Evolutionary conservation across 2,888 invertebrate genomes (phyloP).

Genomic region (Nephrotoma guestfalica): DNA sequence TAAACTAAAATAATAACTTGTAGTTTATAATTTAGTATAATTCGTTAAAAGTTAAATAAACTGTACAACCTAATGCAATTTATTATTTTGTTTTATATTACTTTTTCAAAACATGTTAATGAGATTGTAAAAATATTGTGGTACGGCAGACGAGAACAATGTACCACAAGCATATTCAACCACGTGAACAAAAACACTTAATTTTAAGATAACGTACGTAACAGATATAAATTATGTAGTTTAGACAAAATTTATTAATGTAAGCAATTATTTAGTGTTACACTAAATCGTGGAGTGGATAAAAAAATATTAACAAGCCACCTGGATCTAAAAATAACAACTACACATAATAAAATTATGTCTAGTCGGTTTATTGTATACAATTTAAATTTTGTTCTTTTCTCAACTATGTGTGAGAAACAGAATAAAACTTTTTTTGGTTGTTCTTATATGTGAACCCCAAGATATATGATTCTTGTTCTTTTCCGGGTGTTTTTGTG

Average conservation of each 20-base stretch:
- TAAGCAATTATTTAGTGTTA: not conserved
- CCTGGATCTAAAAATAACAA: not conserved
- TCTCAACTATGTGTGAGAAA: not conserved
- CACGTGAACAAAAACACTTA: not conserved
- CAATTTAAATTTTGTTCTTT: not conserved
- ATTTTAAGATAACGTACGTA: not conserved
- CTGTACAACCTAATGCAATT: no score
- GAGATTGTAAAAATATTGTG: not conserved
- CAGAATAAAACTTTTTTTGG: not conserved
- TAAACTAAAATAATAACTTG: no score
- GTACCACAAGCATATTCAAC: not conserved
- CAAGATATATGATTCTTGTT: not conserved
- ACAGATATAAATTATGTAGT: not conserved
- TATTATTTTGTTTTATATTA: no score
- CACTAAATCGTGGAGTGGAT: not conserved
- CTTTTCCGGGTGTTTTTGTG: not conserved
- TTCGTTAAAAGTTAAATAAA: no score
- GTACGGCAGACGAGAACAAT: not conserved
- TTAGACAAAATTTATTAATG: not conserved
- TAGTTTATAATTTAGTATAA: no score
- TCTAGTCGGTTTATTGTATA: not conserved
- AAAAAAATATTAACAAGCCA: not conserved
- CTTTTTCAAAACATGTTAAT: no score
- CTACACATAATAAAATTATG: not conserved
- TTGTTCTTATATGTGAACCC: not conserved